Conservation (phyloP, 2,888 invertebrate species). For the Diaprepes abbreviatus region DNA sequence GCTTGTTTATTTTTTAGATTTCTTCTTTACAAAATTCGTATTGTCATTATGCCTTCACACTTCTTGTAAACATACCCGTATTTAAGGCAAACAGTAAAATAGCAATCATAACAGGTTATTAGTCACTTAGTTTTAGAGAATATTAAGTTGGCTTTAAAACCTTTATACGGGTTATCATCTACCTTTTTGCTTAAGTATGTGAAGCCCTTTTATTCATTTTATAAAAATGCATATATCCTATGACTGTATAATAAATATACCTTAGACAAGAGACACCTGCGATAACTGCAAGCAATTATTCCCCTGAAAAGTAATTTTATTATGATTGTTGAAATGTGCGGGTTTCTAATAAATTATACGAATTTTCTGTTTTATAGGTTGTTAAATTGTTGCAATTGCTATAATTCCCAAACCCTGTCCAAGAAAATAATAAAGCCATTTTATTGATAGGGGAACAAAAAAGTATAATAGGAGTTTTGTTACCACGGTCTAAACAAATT, state of each 20-base stretch:
- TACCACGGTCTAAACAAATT: too few species aligned
- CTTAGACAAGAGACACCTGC: conserved; percentile 17
- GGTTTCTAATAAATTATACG: conserved; percentile 23
- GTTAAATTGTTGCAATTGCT: conserved; percentile 6
- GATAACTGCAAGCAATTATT: conserved; percentile 2
- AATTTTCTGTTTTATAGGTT: background rate
- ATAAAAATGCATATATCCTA: background rate
- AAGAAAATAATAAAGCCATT: background rate
- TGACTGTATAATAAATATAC: conserved; percentile 2
- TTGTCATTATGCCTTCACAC: too few species aligned
- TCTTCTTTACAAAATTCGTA: too few species aligned
- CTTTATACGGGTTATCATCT: conserved; percentile 7
- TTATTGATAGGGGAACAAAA: conserved; percentile 18
- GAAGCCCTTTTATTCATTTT: background rate
- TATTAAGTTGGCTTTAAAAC: background rate
- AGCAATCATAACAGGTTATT: background rate
- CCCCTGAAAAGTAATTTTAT: background rate
- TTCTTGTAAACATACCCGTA: conserved; percentile 14
- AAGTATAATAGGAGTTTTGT: too few species aligned
- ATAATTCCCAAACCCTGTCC: background rate
- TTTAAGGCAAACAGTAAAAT: background rate
- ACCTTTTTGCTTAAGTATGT: background rate
- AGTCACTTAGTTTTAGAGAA: background rate
- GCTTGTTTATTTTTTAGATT: too few species aligned
- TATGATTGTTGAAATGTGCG: conserved; percentile 22